Evolutionary conservation across 1,140 invertebrate species (phyloP), one percentile per base, ranked within the genome.

Genomic region (Euschistus heros): DNA sequence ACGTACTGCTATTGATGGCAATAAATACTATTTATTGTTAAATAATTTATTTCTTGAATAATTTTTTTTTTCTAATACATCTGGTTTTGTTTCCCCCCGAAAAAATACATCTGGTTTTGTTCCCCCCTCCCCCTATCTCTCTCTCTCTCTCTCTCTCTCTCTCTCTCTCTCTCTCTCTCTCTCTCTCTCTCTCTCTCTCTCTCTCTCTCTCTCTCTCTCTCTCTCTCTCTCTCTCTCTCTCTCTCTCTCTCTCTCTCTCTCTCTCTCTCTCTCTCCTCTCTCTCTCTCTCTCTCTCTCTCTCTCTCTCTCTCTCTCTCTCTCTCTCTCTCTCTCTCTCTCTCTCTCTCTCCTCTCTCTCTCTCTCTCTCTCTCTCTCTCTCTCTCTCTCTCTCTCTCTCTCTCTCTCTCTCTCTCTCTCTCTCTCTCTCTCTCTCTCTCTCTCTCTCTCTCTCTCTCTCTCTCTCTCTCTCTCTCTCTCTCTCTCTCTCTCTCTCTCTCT

Each of bases 161-260:
- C 52, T 55, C 52, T 55, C 52, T 55, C 52, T 55, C 52, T 55
- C 52, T 55, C 52, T 18, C 52, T 55, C 52, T 55, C 52, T 55
- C 52, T 55, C 52, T 55, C 52, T 55, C 52, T 55, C 52, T 55
- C 52, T 18, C 52, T 55, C 52, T 55, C 52, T 55, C 52, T 55
- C 52, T 55, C 52, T 55, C 52, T 55, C 52, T 13, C 52, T 55
- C 52, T 55, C 52, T 55, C 52, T 55, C 52, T 55, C 52, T 55
- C 52, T 55, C 52, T 55, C 52, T 55, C 52, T 55, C 52, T 55
- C 52, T 55, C 52, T 55, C 52, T 55, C 52, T 55, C 52, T 55
- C 52, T 55, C 52, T 55, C 52, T 55, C 52, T n/a, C 52, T 55
- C 52, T 55, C 52, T 55, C 52, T 55, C 52, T 55, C 52, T 55